A percentile compares a stretch with the other conserved stretches of the same genome.
phyloP scores from a whole-genome alignment of 2,797 vertebrate genomes.

The Channallabes apus region DNA sequence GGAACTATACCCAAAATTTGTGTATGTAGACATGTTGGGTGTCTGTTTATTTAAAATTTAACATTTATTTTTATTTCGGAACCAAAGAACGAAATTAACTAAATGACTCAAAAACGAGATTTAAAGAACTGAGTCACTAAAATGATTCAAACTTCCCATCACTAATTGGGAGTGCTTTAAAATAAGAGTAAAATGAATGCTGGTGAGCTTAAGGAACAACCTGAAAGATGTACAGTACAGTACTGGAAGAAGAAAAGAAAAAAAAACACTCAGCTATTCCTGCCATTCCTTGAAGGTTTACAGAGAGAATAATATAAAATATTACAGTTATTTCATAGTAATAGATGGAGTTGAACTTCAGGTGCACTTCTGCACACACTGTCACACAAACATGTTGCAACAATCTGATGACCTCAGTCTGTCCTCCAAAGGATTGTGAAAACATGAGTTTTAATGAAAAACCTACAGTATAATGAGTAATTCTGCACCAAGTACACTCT shows the following conservation, averaged over 20 bases:
- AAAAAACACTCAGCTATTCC: not conserved
- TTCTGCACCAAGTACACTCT: not conserved
- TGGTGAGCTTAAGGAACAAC: not conserved
- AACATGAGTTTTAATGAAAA: not conserved
- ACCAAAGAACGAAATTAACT: too few species aligned
- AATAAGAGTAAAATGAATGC: not conserved
- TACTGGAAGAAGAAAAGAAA: too few species aligned
- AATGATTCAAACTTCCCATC: too few species aligned
- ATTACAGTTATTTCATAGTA: not conserved
- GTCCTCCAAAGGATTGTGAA: too few species aligned
- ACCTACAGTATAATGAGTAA: not conserved
- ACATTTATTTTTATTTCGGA: too few species aligned
- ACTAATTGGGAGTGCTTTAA: not conserved
- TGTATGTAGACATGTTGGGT: too few species aligned
- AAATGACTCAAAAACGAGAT: too few species aligned
- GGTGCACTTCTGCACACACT: not conserved
- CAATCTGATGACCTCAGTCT: not conserved
- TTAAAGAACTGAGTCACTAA: too few species aligned
- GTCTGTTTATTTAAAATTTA: too few species aligned
- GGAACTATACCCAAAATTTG: too few species aligned
- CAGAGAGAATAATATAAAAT: not conserved
- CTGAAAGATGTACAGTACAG: not conserved
- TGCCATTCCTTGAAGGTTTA: slow-evolving; percentile 21
- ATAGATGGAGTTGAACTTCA: not conserved
- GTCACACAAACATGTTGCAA: not conserved